These are phyloP conservation scores for Sinelater perroti DNA, from an alignment of 2,888 invertebrate genomes.

Conservation along the genomic window DNA sequence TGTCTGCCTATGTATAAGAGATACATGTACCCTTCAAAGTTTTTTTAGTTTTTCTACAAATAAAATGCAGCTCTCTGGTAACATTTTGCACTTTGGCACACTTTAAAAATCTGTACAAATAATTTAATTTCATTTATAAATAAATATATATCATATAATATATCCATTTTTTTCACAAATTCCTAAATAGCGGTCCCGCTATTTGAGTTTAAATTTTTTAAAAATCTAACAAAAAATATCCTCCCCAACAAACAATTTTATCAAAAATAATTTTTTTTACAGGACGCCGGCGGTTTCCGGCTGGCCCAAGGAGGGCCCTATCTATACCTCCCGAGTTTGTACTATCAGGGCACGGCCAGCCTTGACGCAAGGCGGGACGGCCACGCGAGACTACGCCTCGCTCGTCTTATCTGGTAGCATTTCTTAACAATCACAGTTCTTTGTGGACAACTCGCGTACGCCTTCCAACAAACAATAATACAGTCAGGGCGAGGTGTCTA, in stretches of 20 bases:
- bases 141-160: constrained; percentile 61
- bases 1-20: constrained; percentile 53
- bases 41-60: constrained; percentile 53
- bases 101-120: constrained; percentile 63
- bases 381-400: constrained; percentile 52
- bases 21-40: constrained; percentile 61
- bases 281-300: constrained; percentile 48
- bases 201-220: constrained; percentile 54
- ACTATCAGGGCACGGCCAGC: constrained; percentile 58
- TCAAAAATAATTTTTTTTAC: constrained; percentile 72
- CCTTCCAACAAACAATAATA: constrained; percentile 48
- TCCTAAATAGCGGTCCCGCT: constrained; percentile 60
- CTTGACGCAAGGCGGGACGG: constrained; percentile 57
- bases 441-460: constrained; percentile 48
- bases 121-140: constrained; percentile 62
- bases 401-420: constrained; percentile 54
- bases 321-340: constrained; percentile 62
- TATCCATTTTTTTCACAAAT: constrained; percentile 64
- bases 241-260: constrained; percentile 70
- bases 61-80: constrained; percentile 60
- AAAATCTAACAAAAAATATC: constrained; percentile 66
- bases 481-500: constrained; percentile 42
- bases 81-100: constrained; percentile 64
- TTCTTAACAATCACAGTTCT: constrained; percentile 54
- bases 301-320: constrained; percentile 45